Conservation (phyloP, 2,797 vertebrate genomes). For the Eupleurogrammus muticus region DNA sequence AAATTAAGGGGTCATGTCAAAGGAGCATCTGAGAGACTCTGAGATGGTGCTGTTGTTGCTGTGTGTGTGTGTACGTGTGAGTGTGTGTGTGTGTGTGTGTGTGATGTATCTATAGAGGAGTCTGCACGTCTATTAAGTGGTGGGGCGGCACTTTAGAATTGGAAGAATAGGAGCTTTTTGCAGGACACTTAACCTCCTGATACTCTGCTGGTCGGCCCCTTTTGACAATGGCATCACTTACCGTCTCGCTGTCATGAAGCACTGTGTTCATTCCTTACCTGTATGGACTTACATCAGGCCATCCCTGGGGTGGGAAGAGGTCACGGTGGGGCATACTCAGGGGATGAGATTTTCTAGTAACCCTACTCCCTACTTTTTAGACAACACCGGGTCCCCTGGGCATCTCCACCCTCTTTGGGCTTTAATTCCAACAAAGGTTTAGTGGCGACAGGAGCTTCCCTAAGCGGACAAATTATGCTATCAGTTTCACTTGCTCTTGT, state of each 20-base stretch:
- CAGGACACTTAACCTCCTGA: slow-evolving; percentile 87
- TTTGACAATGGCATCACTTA: slow-evolving; percentile 81
- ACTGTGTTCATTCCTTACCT: slow-evolving; percentile 80
- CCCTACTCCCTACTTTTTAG: slow-evolving; percentile 68
- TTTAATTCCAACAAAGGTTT: slow-evolving; percentile 84
- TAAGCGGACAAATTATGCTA: slow-evolving; percentile 92
- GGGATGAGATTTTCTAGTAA: slow-evolving; percentile 74
- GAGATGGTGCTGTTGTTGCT: neutral
- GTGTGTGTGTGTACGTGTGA: neutral
- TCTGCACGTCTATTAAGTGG: slow-evolving; percentile 30
- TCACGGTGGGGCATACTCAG: slow-evolving; percentile 50
- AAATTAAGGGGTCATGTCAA: slow-evolving; percentile 55
- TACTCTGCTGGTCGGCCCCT: slow-evolving; percentile 62
- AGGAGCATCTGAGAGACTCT: slow-evolving; percentile 45
- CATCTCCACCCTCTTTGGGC: slow-evolving; percentile 71
- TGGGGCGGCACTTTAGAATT: slow-evolving; percentile 58
- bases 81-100: neutral
- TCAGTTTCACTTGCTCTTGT: slow-evolving; percentile 83
- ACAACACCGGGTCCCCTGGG: slow-evolving; percentile 68
- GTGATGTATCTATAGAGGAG: neutral
- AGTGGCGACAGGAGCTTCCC: slow-evolving; percentile 82
- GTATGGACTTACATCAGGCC: slow-evolving; percentile 56
- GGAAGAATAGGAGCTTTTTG: slow-evolving; percentile 79
- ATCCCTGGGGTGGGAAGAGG: slow-evolving; percentile 62
- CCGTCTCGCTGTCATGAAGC: slow-evolving; percentile 70